Evolutionary conservation across 2,888 invertebrate species (phyloP), one percentile per base, ranked within the genome.

Genomic region (Alitta virens): DNA sequence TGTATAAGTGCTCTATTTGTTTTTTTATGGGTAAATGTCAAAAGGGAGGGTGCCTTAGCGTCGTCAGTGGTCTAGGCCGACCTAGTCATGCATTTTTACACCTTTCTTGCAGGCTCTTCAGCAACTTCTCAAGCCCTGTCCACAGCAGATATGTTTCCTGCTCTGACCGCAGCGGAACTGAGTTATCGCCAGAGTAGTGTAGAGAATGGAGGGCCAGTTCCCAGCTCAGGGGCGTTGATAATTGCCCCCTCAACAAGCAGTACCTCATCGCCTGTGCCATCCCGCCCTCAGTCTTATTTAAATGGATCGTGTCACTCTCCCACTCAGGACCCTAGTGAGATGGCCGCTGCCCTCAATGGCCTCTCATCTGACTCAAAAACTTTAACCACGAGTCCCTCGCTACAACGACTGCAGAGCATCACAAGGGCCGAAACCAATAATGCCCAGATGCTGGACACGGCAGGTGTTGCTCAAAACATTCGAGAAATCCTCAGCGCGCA

Each of bases 401-500:
- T 59, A 27, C 65, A 62, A 21, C 33, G 58, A 14, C 63, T 62
- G 16, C 57, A 62, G 16, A 62, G 25, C 53, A 62, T 62, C 14
- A 25, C 58, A 16, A 49, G 58, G 26, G 23, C 52, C 24, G 64
- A 62, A 18, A 25, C 16, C 43, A 38, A 12, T 27, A 59, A 50
- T 25, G 63, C 56, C 21, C 70, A 68, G 38, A 74, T 73, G 27
- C 86, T 97, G 69, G 97, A 97, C 84, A 97, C 97, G n/a, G 85
- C 95, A 63, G 91, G 93, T 83, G 83, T 97, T 75, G 91, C 96
- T 63, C 87, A 96, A 71, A 87, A 93, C 68, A 96, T 98, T 12
- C 86, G 97, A 16, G 97, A 98, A 78, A 85, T 98, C 61, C 86
- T 98, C 40, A 95, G 94, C 67, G 92, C 95, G 72, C 95, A 98